A percentile compares a stretch with the other conserved stretches of the same genome.
phyloP scores from a whole-genome alignment of 2,797 vertebrate species.

The Mormyrops attenuatus region DNA sequence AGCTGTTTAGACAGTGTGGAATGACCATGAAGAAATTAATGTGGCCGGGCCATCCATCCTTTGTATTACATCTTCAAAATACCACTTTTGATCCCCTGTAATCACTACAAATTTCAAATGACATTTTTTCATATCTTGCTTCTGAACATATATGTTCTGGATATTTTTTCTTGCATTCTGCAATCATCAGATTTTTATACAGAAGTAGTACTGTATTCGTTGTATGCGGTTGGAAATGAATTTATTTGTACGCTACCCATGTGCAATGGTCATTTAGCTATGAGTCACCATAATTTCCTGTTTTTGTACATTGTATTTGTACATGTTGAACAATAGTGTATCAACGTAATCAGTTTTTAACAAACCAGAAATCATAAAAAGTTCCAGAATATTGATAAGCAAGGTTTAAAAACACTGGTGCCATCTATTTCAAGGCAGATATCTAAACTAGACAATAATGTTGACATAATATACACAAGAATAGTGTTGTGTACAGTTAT shows the following conservation, averaged over 20 bases:
- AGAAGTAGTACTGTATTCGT: neutral
- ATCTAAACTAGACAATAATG: neutral
- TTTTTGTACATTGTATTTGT: neutral
- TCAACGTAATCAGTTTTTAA: neutral
- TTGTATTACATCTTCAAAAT: neutral
- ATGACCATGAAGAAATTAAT: neutral
- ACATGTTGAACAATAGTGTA: neutral
- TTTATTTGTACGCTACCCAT: neutral
- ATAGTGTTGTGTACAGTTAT: neutral
- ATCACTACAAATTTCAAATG: neutral
- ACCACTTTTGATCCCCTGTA: neutral
- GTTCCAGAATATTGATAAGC: neutral
- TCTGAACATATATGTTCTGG: neutral
- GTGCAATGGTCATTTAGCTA: neutral
- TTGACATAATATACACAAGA: neutral
- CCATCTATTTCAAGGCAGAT: neutral
- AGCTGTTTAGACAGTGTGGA: neutral
- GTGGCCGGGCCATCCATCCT: neutral
- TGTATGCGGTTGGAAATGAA: neutral
- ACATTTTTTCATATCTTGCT: neutral
- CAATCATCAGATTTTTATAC: neutral
- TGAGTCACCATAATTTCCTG: neutral
- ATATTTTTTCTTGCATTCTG: neutral
- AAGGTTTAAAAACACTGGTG: neutral
- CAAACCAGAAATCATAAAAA: neutral